Evolutionary conservation across 2,797 vertebrate species (phyloP).

Genomic region (Paedocypris micromegethes): DNA sequence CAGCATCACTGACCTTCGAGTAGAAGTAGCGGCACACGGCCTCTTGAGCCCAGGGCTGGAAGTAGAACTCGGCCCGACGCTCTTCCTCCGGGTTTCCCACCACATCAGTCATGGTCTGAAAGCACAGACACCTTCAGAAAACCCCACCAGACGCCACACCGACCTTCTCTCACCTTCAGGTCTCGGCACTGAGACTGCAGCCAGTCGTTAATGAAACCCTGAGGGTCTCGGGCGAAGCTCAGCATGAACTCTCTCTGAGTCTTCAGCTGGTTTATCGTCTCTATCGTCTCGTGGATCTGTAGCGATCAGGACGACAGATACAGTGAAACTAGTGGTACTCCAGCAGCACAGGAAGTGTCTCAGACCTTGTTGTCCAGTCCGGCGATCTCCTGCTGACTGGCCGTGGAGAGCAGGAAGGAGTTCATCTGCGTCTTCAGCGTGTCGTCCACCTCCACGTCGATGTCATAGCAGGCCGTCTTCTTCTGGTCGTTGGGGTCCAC

Average conservation of each 20-base stretch:
- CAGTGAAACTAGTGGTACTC: no score
- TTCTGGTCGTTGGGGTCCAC: slow-evolving; percentile 99
- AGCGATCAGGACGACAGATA: slow-evolving; percentile 10
- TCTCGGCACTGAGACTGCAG: slow-evolving; percentile 98
- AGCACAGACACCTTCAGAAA: not conserved
- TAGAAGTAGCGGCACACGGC: slow-evolving; percentile 98
- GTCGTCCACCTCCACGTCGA: slow-evolving; percentile 97
- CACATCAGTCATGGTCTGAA: slow-evolving; percentile 95
- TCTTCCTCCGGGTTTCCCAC: slow-evolving; percentile 97
- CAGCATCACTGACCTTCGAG: slow-evolving; percentile 79
- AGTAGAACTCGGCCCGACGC: slow-evolving; percentile 95
- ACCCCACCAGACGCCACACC: no score
- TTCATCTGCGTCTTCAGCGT: slow-evolving; percentile 99
- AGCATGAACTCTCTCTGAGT: slow-evolving; percentile 99
- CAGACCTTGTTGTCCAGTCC: slow-evolving; percentile 96
- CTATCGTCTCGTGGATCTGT: slow-evolving; percentile 98
- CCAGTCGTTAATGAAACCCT: slow-evolving; percentile 99
- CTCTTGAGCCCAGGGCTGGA: slow-evolving; percentile 98
- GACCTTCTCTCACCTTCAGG: slow-evolving; percentile 78
- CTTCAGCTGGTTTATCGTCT: slow-evolving; percentile 99
- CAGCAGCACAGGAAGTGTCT: not conserved
- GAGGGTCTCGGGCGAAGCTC: slow-evolving; percentile 96
- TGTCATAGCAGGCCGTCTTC: slow-evolving; percentile 98
- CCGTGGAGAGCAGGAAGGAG: slow-evolving; percentile 95
- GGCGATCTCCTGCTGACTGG: slow-evolving; percentile 97